Evolutionary conservation across 1,140 invertebrate species (phyloP), one percentile per base, ranked within the genome.

Genomic region (Leptopilina boulardi): DNA sequence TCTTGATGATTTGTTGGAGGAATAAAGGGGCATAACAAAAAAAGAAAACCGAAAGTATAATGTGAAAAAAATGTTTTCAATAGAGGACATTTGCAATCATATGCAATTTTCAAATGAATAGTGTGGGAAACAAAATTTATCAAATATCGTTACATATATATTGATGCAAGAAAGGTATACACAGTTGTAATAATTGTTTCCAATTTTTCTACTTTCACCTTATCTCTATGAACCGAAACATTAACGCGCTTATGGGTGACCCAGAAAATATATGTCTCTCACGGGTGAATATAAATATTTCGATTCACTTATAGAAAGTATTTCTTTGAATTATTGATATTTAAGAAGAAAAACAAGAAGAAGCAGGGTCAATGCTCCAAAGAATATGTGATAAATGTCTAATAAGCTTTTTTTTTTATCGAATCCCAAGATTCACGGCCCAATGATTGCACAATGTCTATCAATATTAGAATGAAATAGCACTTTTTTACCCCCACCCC

Each of bases 101-200:
- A 30, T 11, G 11, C 23, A 30, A 66, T 66, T 66, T 30, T 30
- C 13, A 4, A 66, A 15, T 11, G 15, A 34, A 30, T 34, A 66
- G 59, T 66, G 26, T 66, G 59, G 59, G 59, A 66, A 66, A 34
- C 21, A n/a, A 9, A 66, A 66, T 66, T 34, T 66, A 30, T 30
- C 15, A 66, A 34, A 23, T 5, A 30, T 34, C 23, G 59, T 30
- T 66, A 66, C 23, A 13, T 30, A 21, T 15, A 5, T 18, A 13
- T 30, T 30, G 26, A 26, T 26, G 23, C 59, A 66, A 59, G 21
- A 59, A 59, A 59, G 56, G 21, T n/a, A n/a, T n/a, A n/a, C 23
- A 66, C 23, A 66, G 59, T 66, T 34, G 59, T 66, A 30, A 66
- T 66, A 66, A 66, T 66, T 66, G 59, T 66, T 34, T 66, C 26